Conservation (phyloP, 2,888 invertebrate species). For the Quadriops clusia region DNA sequence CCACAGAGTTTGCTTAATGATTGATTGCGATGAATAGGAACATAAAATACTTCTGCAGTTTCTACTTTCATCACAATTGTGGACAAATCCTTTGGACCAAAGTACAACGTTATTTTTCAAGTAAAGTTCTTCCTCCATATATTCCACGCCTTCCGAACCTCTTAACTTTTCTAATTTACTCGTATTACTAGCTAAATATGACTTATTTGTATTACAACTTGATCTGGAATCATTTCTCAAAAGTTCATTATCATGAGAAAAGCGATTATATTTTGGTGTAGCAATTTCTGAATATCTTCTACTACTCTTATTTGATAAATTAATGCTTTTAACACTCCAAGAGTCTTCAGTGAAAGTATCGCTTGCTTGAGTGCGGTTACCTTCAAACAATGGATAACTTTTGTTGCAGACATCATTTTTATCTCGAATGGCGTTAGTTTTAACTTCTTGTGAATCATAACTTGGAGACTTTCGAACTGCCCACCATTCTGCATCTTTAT, state of each 20-base stretch:
- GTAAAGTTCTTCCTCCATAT: slow-evolving; percentile 78
- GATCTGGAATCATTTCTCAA: slow-evolving; percentile 11
- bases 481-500: slow-evolving; percentile 43
- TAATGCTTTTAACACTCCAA: slow-evolving; percentile 23
- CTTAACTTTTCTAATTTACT: neutral
- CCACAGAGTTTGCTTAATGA: slow-evolving; percentile 71
- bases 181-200: slow-evolving; percentile 5
- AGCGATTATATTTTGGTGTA: slow-evolving; percentile 19
- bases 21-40: slow-evolving; percentile 72
- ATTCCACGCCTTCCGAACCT: slow-evolving; percentile 23
- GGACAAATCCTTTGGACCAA: slow-evolving; percentile 57
- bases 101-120: slow-evolving; percentile 73
- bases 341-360: slow-evolving; percentile 24
- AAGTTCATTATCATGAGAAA: slow-evolving; percentile 21
- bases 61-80: slow-evolving; percentile 41
- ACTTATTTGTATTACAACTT: slow-evolving; percentile 13
- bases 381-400: slow-evolving; percentile 11
- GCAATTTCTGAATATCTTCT: slow-evolving; percentile 27
- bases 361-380: slow-evolving; percentile 14
- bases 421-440: slow-evolving; percentile 2
- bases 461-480: slow-evolving; percentile 35
- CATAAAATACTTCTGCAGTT: slow-evolving; percentile 47
- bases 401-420: slow-evolving; percentile 11
- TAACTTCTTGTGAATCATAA: too few relatives aligned
- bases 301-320: slow-evolving; percentile 21